A percentile compares a stretch with the other conserved stretches of the same genome.
Conservation (phyloP, 2,113 vertebrate genomes). For the Candoia aspera region DNA sequence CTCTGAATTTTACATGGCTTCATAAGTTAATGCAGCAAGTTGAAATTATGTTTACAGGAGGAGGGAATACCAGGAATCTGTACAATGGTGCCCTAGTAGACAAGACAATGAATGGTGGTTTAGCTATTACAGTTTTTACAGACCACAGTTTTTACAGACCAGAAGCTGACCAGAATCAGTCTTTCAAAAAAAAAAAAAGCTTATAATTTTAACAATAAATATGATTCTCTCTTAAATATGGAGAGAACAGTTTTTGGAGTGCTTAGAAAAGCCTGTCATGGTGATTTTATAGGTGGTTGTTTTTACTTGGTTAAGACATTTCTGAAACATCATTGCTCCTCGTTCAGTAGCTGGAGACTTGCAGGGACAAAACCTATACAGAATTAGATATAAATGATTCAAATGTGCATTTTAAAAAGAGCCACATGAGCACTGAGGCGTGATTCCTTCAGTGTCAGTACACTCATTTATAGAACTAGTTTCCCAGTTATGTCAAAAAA, state of each 20-base stretch:
- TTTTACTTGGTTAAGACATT: background rate
- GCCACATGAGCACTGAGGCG: slow-evolving; percentile 54
- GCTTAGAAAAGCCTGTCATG: background rate
- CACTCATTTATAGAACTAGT: slow-evolving; percentile 62
- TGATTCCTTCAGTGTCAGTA: slow-evolving; percentile 58
- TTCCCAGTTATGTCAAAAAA: slow-evolving; percentile 70
- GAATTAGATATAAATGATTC: slow-evolving; percentile 61
- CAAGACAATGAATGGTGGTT: background rate
- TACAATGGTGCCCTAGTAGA: too few relatives aligned
- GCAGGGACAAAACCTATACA: slow-evolving; percentile 39
- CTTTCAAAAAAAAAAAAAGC: too few relatives aligned
- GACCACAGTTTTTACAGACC: background rate
- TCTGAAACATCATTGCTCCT: slow-evolving; percentile 33
- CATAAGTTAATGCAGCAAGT: too few relatives aligned
- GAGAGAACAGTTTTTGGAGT: background rate
- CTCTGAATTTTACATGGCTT: background rate
- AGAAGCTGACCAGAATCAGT: background rate
- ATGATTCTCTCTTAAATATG: background rate
- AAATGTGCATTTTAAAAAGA: slow-evolving; percentile 39
- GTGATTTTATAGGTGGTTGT: background rate
- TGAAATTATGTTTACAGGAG: too few relatives aligned
- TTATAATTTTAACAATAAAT: background rate
- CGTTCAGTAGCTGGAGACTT: slow-evolving; percentile 66
- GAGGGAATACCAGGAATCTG: background rate
- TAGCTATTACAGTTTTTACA: background rate